Evolutionary conservation across 2,113 vertebrate genomes (phyloP), one percentile per base, ranked within the genome.

Genomic region (Melanostigma gelatinosum): DNA sequence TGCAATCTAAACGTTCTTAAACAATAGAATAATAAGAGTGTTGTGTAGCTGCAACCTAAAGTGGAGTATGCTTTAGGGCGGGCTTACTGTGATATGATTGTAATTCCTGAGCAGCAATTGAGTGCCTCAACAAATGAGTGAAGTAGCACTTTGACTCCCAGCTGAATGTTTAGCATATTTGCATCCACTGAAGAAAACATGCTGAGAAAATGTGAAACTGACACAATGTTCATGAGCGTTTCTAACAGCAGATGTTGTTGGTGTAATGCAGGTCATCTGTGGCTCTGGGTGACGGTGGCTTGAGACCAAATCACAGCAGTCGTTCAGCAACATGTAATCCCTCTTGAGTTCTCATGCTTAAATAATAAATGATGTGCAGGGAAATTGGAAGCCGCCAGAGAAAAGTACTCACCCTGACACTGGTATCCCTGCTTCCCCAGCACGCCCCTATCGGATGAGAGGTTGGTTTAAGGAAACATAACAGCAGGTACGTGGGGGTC

Each of bases 351-450:
- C 72, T 63, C 65, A 2, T 10, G 40, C 22, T 66, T 89, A 8
- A 91, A 91, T 92, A 91, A 90, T 88, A 84, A 55, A 91, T 86
- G 75, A 68, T 27, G 75, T 64, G 64, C 64, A 55, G 58, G 85
- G 87, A 82, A 83, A 88, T 55, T 77, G 54, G 77, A 84, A 22
- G 54, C 76, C 0, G 61, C 27, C 32, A 44, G 61, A 82, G 78
- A 88, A 83, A 87, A 57, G 77, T 80, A 93, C 98, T 97, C 96
- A 99, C 98, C 98, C 96, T 99, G 98, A 95, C 98, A 99, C 74
- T 99, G 98, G 94, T 99, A 99, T 83, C 98, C 98, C 92, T 99
- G 98, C 93, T 99, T 99, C 92, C 98, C 98, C 95, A 99, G 96
- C 91, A 99, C 98, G 82, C 98, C 98, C 98, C 98, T 99, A 94